Evolutionary conservation across 2,113 vertebrate species (phyloP).

Genomic region (Corythornis cristatus): DNA sequence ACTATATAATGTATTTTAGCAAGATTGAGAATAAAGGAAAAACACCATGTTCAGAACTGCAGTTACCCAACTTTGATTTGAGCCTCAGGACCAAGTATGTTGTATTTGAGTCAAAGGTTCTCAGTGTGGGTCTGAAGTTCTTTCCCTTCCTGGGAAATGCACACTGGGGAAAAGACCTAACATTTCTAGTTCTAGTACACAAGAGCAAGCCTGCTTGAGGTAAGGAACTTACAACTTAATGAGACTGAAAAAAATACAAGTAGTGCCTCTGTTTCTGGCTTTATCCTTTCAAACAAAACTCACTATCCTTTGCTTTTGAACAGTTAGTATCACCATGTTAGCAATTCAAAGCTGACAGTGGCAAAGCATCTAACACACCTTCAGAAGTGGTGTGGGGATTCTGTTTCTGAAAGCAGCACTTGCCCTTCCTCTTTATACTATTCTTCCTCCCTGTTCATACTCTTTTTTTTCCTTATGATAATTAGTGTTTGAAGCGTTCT

Average conservation of each 20-base stretch:
- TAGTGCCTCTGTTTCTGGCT: background rate
- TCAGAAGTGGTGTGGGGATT: background rate
- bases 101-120: background rate
- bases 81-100: background rate
- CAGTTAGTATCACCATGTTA: background rate
- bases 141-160: background rate
- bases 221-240: background rate
- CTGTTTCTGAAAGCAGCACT: background rate
- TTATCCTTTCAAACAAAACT: background rate
- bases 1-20: slow-evolving; percentile 56
- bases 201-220: background rate
- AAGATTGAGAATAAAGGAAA: slow-evolving; percentile 66
- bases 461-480: background rate
- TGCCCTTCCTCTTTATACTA: background rate
- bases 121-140: background rate
- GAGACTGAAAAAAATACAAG: background rate
- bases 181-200: background rate
- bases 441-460: no score
- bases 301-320: background rate
- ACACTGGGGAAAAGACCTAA: background rate
- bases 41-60: slow-evolving; percentile 37
- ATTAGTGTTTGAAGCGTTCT: background rate
- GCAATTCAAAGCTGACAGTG: background rate
- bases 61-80: background rate
- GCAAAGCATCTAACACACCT: background rate